A percentile compares a stretch with the other conserved stretches of the same genome.
These are phyloP conservation scores for Sebastes trivittatus DNA, from an alignment of 2,797 vertebrate genomes.

Conservation along the genomic window DNA sequence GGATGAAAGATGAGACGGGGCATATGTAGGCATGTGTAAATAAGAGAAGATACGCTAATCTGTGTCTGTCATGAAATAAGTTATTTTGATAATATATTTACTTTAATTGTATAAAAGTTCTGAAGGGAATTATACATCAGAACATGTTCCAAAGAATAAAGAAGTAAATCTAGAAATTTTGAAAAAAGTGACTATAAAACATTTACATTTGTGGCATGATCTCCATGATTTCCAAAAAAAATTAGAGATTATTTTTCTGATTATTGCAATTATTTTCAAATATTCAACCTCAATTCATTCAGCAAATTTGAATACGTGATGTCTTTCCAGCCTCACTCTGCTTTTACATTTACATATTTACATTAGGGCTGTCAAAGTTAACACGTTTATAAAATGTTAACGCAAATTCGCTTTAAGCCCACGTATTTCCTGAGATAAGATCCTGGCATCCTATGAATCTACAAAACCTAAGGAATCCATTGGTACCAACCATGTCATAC, in stretches of 20 bases:
- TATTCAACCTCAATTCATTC: neutral
- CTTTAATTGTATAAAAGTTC: neutral
- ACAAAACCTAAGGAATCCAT: too few species aligned
- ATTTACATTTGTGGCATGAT: neutral
- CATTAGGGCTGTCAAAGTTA: too few species aligned
- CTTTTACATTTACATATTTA: neutral
- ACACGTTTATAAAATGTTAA: rapidly evolving
- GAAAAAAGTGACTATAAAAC: neutral
- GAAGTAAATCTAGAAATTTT: neutral
- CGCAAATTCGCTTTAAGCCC: too few species aligned
- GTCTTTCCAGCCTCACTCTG: neutral
- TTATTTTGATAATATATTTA: neutral
- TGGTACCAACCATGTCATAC: too few species aligned
- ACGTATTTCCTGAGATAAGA: too few species aligned
- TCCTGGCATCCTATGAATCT: too few species aligned
- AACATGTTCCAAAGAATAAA: neutral
- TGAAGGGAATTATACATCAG: neutral
- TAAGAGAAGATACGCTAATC: neutral
- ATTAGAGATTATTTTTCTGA: too few species aligned
- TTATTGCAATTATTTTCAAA: neutral
- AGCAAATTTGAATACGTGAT: neutral
- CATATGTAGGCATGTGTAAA: constrained; percentile 5
- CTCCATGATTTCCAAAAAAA: neutral
- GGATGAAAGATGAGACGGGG: constrained; percentile 13
- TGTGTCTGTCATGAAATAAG: neutral